Conservation (phyloP, 2,113 vertebrate species). For the Scortum barcoo region DNA sequence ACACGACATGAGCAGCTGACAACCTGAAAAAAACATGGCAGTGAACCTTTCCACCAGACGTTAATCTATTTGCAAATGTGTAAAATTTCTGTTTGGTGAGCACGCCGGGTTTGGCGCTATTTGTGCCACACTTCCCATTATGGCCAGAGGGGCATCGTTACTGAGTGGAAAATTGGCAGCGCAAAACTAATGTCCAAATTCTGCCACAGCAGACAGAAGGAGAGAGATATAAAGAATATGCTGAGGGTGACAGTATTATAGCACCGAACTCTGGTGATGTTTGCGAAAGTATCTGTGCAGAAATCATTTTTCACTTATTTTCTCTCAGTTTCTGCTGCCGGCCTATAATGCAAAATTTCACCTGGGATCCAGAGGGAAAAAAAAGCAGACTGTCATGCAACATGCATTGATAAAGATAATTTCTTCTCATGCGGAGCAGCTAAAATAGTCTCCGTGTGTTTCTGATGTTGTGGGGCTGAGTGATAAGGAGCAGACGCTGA, state of each 20-base stretch:
- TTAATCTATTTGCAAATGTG: background rate
- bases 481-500: constrained; percentile 78
- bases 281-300: background rate
- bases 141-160: background rate
- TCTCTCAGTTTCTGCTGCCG: constrained; percentile 18
- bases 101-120: background rate
- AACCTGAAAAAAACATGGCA: background rate
- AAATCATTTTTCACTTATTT: constrained; percentile 29
- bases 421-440: constrained; percentile 54
- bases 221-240: background rate
- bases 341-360: constrained; percentile 48
- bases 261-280: background rate
- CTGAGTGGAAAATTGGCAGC: background rate
- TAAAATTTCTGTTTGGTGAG: background rate
- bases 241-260: background rate
- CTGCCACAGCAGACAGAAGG: background rate
- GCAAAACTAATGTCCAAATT: background rate
- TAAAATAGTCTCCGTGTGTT: constrained; percentile 60
- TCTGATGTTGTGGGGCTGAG: constrained; percentile 63
- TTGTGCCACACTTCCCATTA: constrained; percentile 7
- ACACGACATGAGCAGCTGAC: background rate
- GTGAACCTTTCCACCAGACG: background rate
- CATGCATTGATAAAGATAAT: constrained; percentile 71
- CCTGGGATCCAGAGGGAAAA: constrained; percentile 50
- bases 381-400: constrained; percentile 60